Evolutionary conservation across 2,113 vertebrate genomes (phyloP).

Genomic region (Stictonetta naevosa): DNA sequence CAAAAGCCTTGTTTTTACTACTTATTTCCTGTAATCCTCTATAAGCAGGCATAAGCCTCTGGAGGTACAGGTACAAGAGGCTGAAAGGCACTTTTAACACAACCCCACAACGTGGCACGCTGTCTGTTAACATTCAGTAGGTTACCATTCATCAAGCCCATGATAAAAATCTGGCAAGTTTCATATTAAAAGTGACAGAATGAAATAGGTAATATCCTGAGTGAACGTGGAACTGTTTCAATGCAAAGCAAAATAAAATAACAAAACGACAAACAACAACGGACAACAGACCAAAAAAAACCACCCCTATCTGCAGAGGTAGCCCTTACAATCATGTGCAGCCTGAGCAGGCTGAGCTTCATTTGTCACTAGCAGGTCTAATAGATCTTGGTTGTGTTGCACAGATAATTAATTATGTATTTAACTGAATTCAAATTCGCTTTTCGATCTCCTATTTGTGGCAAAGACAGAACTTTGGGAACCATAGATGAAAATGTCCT

Average conservation of each 20-base stretch:
- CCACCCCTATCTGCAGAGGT: not conserved
- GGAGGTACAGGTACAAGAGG: not conserved
- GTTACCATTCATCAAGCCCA: not conserved
- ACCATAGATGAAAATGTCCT: not conserved
- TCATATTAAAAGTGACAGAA: not conserved
- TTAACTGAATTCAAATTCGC: not conserved
- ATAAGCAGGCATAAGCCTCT: not conserved
- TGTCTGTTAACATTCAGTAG: not conserved
- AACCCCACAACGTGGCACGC: not conserved
- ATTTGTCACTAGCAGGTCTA: not conserved
- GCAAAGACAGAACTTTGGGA: not conserved
- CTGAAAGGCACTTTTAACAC: not conserved
- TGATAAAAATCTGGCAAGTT: slow-evolving; percentile 7
- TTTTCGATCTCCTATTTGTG: not conserved
- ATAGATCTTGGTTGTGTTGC: not conserved
- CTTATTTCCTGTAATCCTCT: not conserved
- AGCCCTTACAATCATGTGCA: not conserved
- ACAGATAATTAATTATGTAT: slow-evolving; percentile 11
- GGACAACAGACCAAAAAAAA: too few relatives aligned
- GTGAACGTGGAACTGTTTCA: not conserved
- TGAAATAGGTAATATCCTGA: slow-evolving; percentile 15
- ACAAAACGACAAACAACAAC: not conserved
- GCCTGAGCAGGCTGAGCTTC: not conserved
- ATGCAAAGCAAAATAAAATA: not conserved
- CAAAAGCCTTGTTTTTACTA: not conserved